Evolutionary conservation across 2,888 invertebrate genomes (phyloP), one percentile per base, ranked within the genome.

Genomic region (Ypsolopha sequella): DNA sequence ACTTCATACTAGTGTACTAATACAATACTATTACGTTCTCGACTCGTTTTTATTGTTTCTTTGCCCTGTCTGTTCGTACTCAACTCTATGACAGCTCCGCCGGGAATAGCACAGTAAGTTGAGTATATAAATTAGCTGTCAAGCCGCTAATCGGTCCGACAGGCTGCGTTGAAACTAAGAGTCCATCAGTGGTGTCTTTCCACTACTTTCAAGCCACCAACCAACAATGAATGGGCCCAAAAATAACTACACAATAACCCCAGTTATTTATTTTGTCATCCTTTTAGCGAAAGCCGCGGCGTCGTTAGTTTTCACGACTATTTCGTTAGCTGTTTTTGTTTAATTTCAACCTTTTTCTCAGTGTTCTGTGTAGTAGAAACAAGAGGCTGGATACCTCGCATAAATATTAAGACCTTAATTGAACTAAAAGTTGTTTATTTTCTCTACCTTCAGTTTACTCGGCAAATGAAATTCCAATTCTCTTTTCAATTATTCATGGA

Each of bases 101-200:
- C 70, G 65, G 65, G 75, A 85, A 86, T 84, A 85, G 82, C 80
- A 74, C 74, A 66, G 80, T 84, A 80, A 82, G 80, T 84, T 80
- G 80, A 80, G 80, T 81, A 80, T 78, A 85, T 85, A 85, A 85
- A 86, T 86, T 84, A 85, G 82, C 84, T 86, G 86, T 85, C 85
- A 81, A 68, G 62, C 59, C 75, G 80, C 84, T 86, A 86, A 86
- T 86, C 86, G 86, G 60, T 82, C 76, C 67, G 80, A 80, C 86
- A 84, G 79, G 71, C 76, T 8, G 79, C 85, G 84, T 80, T 80
- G 84, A 84, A 84, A 82, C 79, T 82, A 73, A 80, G 80, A 80
- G 77, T 76, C 76, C 76, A 79, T 82, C 82, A 76, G 80, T 76
- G 81, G 74, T 71, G 73, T 73, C 73, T 24, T 24, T 4, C 24